Conservation (phyloP, 2,113 vertebrate species). For the Protobothrops mucrosquamatus region DNA sequence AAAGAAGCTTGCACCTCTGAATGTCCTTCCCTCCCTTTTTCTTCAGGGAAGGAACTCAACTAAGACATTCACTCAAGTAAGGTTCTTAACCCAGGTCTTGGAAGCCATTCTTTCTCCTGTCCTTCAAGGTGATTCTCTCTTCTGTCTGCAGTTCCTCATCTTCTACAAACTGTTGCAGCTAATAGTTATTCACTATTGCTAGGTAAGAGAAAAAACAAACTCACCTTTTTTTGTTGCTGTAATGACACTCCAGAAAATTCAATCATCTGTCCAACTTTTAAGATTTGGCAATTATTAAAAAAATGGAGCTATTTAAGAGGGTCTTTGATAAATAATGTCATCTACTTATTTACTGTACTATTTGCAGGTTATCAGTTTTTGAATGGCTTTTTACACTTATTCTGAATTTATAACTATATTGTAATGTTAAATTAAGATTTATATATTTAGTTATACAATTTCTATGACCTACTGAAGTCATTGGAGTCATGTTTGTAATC, state of each 20-base stretch:
- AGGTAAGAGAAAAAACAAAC: background rate
- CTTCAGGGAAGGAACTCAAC: background rate
- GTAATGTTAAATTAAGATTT: background rate
- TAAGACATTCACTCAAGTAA: background rate
- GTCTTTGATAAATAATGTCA: background rate
- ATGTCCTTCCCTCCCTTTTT: background rate
- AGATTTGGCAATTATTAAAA: background rate
- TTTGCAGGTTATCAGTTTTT: background rate
- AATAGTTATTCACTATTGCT: background rate
- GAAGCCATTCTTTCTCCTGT: background rate
- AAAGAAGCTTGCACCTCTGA: background rate
- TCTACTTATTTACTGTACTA: background rate
- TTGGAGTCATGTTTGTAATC: background rate
- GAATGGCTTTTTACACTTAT: background rate
- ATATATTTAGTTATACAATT: background rate
- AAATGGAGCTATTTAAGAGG: background rate
- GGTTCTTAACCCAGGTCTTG: background rate
- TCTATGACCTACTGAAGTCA: background rate
- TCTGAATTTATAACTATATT: background rate
- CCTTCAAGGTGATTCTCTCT: background rate
- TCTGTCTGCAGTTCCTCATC: background rate
- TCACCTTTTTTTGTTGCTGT: no score
- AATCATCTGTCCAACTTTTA: background rate
- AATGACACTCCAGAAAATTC: background rate
- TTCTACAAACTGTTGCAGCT: background rate